Conservation (phyloP, 2,888 invertebrate genomes). For the Acrobasis consociella region DNA sequence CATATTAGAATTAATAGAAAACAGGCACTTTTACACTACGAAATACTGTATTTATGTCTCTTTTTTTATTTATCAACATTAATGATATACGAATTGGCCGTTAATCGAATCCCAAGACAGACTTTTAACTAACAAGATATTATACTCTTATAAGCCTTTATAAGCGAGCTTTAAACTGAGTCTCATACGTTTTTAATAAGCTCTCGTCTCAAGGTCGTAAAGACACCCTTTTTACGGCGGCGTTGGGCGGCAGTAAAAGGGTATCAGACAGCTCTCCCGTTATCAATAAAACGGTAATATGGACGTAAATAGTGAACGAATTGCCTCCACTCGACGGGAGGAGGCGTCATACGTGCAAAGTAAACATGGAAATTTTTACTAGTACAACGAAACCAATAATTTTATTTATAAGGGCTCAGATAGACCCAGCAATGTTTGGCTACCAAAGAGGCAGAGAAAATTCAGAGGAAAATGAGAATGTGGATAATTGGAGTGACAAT, state of each 20-base stretch:
- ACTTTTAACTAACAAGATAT: neutral
- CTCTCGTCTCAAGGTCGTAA: conserved; percentile 14
- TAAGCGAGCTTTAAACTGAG: conserved; percentile 3
- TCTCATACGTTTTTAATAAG: conserved; percentile 20
- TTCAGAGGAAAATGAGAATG: too few relatives aligned
- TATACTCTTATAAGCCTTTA: neutral
- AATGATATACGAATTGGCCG: too few relatives aligned
- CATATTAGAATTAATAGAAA: too few relatives aligned
- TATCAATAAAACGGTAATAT: conserved; percentile 29
- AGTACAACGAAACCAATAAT: neutral
- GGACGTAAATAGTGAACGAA: conserved; percentile 26
- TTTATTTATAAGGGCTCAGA: too few relatives aligned
- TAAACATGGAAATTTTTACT: neutral
- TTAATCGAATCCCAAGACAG: neutral
- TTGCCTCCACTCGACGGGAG: conserved; percentile 14
- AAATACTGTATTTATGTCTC: too few relatives aligned
- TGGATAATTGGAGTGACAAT: too few relatives aligned
- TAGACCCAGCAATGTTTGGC: too few relatives aligned
- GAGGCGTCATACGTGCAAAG: neutral
- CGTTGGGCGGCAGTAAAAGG: conserved; percentile 24
- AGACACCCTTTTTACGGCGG: conserved; percentile 20
- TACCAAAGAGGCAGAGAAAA: too few relatives aligned
- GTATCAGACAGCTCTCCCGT: conserved; percentile 14
- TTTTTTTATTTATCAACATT: too few relatives aligned
- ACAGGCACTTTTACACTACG: too few relatives aligned